Base-by-base conservation (phyloP, 35 echinoderm and acorn worm genomes). In the Ptychodera flava region DNA sequence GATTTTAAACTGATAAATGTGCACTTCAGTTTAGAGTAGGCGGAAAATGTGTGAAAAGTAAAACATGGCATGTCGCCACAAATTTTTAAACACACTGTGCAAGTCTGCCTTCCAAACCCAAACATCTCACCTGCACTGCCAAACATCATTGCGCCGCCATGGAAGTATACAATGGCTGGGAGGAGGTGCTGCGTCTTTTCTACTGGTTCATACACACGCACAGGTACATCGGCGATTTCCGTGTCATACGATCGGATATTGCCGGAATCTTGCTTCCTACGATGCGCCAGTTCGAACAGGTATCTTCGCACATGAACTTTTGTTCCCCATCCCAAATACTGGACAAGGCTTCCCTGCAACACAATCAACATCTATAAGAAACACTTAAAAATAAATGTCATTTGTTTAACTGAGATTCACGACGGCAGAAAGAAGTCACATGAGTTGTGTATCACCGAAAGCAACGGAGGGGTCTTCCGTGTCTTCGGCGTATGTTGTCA, bases 81-180 rank as follows among this genome's bases (percentile, higher is more conserved):
- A n/a, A n/a, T n/a, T n/a, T n/a, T n/a, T n/a, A n/a, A n/a, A n/a
- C n/a, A n/a, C n/a, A n/a, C n/a, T n/a, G n/a, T n/a, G n/a, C n/a
- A n/a, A n/a, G n/a, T n/a, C n/a, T n/a, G n/a, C n/a, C n/a, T n/a
- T n/a, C n/a, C n/a, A n/a, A n/a, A n/a, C n/a, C n/a, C n/a, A n/a
- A n/a, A n/a, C n/a, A n/a, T n/a, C n/a, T 90, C 79, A 97, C 94
- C 94, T 77, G 91, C 36, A 53, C 88, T 91, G 0, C 94, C 94
- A 31, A 91, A n/a, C 16, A 85, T 78, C 32, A 88, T 30, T 36
- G 91, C 94, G 22, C 94, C 94, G 1, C 94, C 94, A 78, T 97
- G 94, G 83, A 93, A 85, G 81, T 37, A 97, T 28, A 97, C 86
- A 16, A 97, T 78, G 38, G 84, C 91, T 27, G 91, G 91, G 1